Evolutionary conservation across 2,888 invertebrate species (phyloP), one percentile per base, ranked within the genome.

Genomic region (Cepaea hortensis): DNA sequence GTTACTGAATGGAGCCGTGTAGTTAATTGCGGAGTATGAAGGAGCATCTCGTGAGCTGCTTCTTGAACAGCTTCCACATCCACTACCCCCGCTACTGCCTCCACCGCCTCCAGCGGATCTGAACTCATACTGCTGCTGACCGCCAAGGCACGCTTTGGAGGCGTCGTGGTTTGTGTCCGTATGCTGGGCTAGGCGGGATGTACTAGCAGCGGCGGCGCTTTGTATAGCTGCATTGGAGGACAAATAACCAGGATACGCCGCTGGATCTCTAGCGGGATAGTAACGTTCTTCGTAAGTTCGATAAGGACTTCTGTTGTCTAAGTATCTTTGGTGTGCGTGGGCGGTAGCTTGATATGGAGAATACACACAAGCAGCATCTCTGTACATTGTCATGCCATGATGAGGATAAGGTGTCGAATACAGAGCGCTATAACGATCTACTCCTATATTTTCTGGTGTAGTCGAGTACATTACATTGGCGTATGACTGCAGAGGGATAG

Each of bases 1-100:
- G 89, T 93, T 94, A 90, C 94, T 94, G 89, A 91, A 93, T 7
- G 93, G 93, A 77, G 92, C 92, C 4, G 91, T 88, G 83, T 91
- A 90, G 80, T 88, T 89, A 1, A 62, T 15, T 9, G 68, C 55
- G 18, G 46, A 46, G 55, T 76, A 86, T 7, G 82, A 48, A 1
- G 65, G 75, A 35, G 91, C 90, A 75, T 93, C 92, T 72, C 92
- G 90, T 65, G 92, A 91, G 81, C 92, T 93, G 86, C 91, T 92
- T 84, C 93, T 89, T 0, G 92, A 92, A 87, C 92, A 93, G 70
- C 90, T 90, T 48, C 84, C 68, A 23, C 70, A 84, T 68, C 89
- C 85, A 23, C 88, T 75, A 2, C 79, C 65, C 0, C 55, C 61
- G n/a, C 9, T 70, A 15, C 85, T 82, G 20, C 61, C 62, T 23